phyloP scores from a whole-genome alignment of 1,140 invertebrate genomes.

The Venustaconcha ellipsiformis region DNA sequence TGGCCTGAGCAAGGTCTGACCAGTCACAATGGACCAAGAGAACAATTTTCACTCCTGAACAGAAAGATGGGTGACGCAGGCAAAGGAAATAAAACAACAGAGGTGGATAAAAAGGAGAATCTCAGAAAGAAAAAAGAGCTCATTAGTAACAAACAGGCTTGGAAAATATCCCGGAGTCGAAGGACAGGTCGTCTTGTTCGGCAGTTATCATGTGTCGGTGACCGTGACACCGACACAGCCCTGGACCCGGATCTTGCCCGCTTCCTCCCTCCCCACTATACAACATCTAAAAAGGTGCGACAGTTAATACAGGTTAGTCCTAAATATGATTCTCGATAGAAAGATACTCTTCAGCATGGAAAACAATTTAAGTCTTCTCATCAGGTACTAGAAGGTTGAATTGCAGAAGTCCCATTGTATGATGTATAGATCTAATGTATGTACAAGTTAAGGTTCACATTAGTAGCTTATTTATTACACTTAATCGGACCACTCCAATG shows the following conservation, averaged over 20 bases:
- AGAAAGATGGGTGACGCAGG: slow-evolving; percentile 27
- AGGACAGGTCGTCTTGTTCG: slow-evolving; percentile 51
- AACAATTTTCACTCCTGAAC: not conserved
- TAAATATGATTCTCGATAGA: not conserved
- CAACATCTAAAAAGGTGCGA: slow-evolving; percentile 73
- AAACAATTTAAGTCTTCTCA: not conserved
- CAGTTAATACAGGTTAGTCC: slow-evolving; percentile 34
- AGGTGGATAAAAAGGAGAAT: slow-evolving; percentile 50
- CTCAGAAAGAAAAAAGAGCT: slow-evolving; percentile 59
- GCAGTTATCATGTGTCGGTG: slow-evolving; percentile 60
- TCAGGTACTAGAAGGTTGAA: not conserved
- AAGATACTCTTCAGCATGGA: too few relatives aligned
- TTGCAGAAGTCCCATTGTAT: too few relatives aligned
- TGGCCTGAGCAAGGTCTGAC: slow-evolving; percentile 72
- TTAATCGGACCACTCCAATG: too few relatives aligned
- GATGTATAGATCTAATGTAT: too few relatives aligned
- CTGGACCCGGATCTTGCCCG: slow-evolving; percentile 46
- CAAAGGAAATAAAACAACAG: slow-evolving; percentile 44
- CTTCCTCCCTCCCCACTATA: slow-evolving; percentile 74
- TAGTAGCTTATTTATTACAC: too few relatives aligned
- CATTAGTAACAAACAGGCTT: slow-evolving; percentile 61
- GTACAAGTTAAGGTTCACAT: too few relatives aligned
- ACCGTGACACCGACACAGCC: slow-evolving; percentile 44
- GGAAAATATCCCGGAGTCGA: slow-evolving; percentile 63
- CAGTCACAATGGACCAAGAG: slow-evolving; percentile 29